Percentiles rank a stretch among this genome's conserved stretches.
phyloP scores from a whole-genome alignment of 2,797 vertebrate species.

The Fistularia commersonii region DNA sequence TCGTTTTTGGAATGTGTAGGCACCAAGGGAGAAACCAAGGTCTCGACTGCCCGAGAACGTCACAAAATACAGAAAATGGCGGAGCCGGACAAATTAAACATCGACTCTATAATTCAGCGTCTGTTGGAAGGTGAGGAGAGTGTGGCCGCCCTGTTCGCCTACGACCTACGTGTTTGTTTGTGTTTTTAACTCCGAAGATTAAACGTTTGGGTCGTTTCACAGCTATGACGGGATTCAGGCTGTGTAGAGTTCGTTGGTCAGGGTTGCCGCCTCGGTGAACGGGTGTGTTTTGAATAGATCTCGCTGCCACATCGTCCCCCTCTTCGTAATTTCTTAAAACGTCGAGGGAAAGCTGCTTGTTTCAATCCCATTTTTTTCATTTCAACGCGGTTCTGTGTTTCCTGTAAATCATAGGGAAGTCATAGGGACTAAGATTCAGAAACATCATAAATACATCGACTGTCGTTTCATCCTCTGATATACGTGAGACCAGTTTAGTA shows the following conservation, averaged over 20 bases:
- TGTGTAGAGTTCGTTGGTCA: too few relatives aligned
- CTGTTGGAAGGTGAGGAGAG: conserved; percentile 78
- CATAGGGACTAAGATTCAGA: too few relatives aligned
- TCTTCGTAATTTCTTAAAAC: not conserved
- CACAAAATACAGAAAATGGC: conserved; percentile 81
- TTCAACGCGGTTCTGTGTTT: not conserved
- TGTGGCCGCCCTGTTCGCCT: not conserved
- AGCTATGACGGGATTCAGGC: too few relatives aligned
- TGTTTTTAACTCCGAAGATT: not conserved
- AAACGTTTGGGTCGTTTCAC: not conserved
- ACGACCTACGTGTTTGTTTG: not conserved
- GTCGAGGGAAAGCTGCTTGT: too few relatives aligned
- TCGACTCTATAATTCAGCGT: conserved; percentile 85
- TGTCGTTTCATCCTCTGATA: too few relatives aligned
- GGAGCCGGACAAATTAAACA: conserved; percentile 87
- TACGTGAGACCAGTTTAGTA: too few relatives aligned
- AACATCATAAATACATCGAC: too few relatives aligned
- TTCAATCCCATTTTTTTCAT: not conserved
- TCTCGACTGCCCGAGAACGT: conserved; percentile 67
- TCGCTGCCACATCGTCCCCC: not conserved
- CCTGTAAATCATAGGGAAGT: not conserved
- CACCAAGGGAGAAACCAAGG: conserved; percentile 52
- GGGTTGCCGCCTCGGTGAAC: too few relatives aligned
- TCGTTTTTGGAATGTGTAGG: conserved; percentile 33
- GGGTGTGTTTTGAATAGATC: not conserved